Evolutionary conservation across 2,888 invertebrate species (phyloP).

Genomic region (Magallana nippona): DNA sequence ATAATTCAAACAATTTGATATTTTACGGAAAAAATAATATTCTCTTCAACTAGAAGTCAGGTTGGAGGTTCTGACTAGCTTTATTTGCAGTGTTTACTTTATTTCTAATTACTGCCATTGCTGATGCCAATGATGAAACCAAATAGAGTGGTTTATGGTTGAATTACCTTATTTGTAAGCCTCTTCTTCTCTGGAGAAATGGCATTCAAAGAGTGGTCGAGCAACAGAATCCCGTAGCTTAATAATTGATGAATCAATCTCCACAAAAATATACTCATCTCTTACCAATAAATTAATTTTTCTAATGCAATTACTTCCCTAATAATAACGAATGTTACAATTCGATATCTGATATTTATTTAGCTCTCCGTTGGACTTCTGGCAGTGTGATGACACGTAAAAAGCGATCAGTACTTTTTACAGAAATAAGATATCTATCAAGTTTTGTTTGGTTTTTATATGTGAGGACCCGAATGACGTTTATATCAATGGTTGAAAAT

Average conservation of each 20-base stretch:
- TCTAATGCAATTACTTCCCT: neutral
- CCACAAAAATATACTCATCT: conserved; percentile 1
- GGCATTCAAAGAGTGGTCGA: neutral
- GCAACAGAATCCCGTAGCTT: neutral
- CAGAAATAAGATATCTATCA: neutral
- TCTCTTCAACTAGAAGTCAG: too few relatives aligned
- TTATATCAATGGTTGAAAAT: neutral
- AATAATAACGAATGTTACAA: neutral
- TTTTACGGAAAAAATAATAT: too few relatives aligned
- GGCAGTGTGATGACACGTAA: neutral
- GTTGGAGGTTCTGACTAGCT: too few relatives aligned
- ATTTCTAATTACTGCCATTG: too few relatives aligned
- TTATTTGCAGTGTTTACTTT: too few relatives aligned
- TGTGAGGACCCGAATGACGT: neutral
- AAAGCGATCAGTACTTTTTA: neutral
- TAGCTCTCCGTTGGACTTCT: neutral
- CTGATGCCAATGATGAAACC: too few relatives aligned
- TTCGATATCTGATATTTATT: conserved; percentile 8
- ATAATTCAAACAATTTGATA: too few relatives aligned
- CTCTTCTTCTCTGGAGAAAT: neutral
- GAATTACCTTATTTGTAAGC: neutral
- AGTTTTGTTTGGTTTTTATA: neutral
- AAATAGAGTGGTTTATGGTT: too few relatives aligned
- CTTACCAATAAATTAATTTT: conserved; percentile 6
- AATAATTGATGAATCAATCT: neutral